Evolutionary conservation across 1,140 invertebrate species (phyloP).

Genomic region (Drosophila nannoptera): DNA sequence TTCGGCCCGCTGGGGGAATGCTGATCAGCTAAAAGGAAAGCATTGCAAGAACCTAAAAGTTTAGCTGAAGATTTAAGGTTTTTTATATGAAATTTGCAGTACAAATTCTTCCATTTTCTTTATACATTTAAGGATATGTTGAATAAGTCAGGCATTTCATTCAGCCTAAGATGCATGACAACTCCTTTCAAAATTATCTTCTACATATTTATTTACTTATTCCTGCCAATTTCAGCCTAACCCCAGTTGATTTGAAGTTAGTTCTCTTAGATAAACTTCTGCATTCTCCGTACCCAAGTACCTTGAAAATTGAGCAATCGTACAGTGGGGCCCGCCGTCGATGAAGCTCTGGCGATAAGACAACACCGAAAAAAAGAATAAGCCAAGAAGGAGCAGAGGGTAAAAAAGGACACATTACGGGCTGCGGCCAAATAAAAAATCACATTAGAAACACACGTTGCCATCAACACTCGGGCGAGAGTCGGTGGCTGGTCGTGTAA

Average conservation of each 20-base stretch:
- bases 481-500: constrained; percentile 58
- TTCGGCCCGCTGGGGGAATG: constrained; percentile 13
- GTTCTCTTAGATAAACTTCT: neutral
- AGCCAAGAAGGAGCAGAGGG: constrained; percentile 3
- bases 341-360: constrained; percentile 48
- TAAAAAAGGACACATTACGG: constrained; percentile 33
- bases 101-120: too few relatives aligned
- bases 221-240: neutral
- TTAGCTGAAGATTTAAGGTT: too few relatives aligned
- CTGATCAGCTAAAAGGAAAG: constrained; percentile 8
- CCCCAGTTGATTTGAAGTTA: neutral
- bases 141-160: too few relatives aligned
- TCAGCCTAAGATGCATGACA: too few relatives aligned
- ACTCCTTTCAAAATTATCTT: too few relatives aligned
- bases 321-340: constrained; percentile 2
- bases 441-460: constrained; percentile 74
- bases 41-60: too few relatives aligned
- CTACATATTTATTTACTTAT: neutral
- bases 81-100: too few relatives aligned
- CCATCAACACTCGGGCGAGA: constrained; percentile 37
- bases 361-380: constrained; percentile 42
- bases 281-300: constrained; percentile 11
- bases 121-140: too few relatives aligned
- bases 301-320: constrained; percentile 45
- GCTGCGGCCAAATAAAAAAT: constrained; percentile 58